Conservation (phyloP, 2,888 invertebrate species). For the Caenorhabditis parvicauda region DNA sequence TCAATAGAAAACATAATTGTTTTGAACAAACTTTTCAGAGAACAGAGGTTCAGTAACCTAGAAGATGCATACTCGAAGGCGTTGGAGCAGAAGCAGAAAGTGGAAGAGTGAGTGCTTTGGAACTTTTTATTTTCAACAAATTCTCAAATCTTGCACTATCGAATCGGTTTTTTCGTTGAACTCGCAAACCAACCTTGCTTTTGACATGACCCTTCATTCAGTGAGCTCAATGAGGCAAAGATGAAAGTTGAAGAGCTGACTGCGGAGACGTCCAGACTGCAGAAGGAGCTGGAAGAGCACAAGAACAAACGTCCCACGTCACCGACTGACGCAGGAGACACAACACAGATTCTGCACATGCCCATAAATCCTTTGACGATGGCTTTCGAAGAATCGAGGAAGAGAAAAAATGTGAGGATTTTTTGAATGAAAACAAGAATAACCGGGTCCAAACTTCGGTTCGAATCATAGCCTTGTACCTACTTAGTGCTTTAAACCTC, state of each 20-base stretch:
- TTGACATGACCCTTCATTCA: too few relatives aligned
- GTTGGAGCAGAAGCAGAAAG: neutral
- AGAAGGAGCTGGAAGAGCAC: slow-evolving; percentile 4
- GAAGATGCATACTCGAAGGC: slow-evolving; percentile 19
- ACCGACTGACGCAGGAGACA: slow-evolving; percentile 31
- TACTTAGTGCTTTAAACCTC: too few relatives aligned
- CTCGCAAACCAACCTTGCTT: too few relatives aligned
- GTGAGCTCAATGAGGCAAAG: too few relatives aligned
- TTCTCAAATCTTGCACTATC: too few relatives aligned
- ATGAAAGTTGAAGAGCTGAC: slow-evolving; percentile 4
- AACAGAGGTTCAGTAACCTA: slow-evolving; percentile 11
- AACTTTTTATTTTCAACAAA: neutral
- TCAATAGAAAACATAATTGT: neutral
- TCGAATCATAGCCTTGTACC: too few relatives aligned
- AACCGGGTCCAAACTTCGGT: too few relatives aligned
- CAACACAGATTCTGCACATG: slow-evolving; percentile 32
- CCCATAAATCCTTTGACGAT: slow-evolving; percentile 20
- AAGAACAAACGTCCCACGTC: neutral
- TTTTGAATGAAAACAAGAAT: too few relatives aligned
- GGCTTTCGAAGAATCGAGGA: slow-evolving; percentile 16
- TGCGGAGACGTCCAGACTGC: slow-evolving; percentile 1
- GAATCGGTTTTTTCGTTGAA: too few relatives aligned
- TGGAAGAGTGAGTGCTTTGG: neutral
- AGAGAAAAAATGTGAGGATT: slow-evolving; percentile 13
- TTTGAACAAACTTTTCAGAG: slow-evolving; percentile 6